Percentiles rank a stretch among this genome's conserved stretches.
phyloP scores from a whole-genome alignment of 1,140 invertebrate species.

The Temnothorax curvispinosus region DNA sequence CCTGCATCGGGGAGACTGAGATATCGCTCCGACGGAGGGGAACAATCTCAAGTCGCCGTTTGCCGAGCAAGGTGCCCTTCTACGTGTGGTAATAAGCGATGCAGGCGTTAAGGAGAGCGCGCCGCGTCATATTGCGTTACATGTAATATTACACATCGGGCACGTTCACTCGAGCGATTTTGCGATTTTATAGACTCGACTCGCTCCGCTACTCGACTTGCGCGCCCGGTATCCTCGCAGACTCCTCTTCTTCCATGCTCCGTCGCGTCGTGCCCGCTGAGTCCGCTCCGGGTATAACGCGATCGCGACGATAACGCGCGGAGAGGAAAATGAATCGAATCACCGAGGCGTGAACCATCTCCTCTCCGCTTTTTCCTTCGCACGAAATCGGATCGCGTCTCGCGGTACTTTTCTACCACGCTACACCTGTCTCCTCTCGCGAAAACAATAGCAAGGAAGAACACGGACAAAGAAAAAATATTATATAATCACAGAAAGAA shows the following conservation, averaged over 20 bases:
- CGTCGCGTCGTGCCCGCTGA: background rate
- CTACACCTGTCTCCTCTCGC: no score
- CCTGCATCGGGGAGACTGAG: background rate
- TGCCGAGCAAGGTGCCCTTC: background rate
- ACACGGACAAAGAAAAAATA: background rate
- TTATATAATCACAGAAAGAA: no score
- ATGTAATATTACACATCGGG: constrained; percentile 41
- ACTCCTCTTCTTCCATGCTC: background rate
- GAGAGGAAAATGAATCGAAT: background rate
- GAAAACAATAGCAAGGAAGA: background rate
- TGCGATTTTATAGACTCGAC: background rate
- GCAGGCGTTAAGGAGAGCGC: background rate
- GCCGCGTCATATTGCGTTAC: constrained; percentile 10
- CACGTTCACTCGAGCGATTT: constrained; percentile 30
- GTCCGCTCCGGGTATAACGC: background rate
- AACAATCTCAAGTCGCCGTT: no score
- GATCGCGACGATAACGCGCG: constrained; percentile 8
- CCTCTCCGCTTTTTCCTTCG: background rate
- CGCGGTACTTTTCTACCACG: background rate
- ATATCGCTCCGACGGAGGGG: background rate
- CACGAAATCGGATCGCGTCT: background rate
- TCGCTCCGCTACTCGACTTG: constrained; percentile 24
- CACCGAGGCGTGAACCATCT: constrained; percentile 3
- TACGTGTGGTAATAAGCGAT: constrained; percentile 20
- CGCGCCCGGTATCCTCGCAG: background rate